Conservation (phyloP, 2,888 invertebrate genomes). For the Campopleginae sp. region DNA sequence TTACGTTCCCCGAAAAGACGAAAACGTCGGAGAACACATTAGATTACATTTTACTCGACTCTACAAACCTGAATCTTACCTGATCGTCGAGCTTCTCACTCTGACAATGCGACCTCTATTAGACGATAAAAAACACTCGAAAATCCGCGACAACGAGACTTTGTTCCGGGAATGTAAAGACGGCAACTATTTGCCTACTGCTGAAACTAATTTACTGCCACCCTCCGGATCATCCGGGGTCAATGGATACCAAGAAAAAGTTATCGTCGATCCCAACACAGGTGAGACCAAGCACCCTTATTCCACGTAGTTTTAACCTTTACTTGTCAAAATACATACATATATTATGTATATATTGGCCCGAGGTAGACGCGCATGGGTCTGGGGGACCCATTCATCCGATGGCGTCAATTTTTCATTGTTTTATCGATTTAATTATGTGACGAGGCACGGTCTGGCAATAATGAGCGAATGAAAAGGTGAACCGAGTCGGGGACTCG, state of each 20-base stretch:
- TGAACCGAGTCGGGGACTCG: no score
- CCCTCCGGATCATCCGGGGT: constrained; percentile 61
- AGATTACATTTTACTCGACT: constrained; percentile 79
- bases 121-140: constrained; percentile 70
- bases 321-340: constrained; percentile 9
- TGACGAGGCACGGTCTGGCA: no score
- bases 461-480: no score
- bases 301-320: constrained; percentile 49
- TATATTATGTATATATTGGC: constrained; percentile 12
- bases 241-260: constrained; percentile 75
- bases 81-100: constrained; percentile 78
- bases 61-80: constrained; percentile 81
- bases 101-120: constrained; percentile 74
- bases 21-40: constrained; percentile 79
- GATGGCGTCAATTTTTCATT: no score
- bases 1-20: constrained; percentile 81
- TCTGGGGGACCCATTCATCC: no score
- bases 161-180: constrained; percentile 78
- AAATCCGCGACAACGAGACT: constrained; percentile 72
- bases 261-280: constrained; percentile 80
- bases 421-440: no score
- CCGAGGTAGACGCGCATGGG: no score
- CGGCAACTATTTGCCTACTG: constrained; percentile 76
- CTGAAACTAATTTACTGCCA: constrained; percentile 68
- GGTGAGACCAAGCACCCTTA: constrained; percentile 78